Percentiles rank a stretch among this genome's conserved stretches.
Conservation (phyloP, 1,140 invertebrate genomes). For the Hyles euphorbiae region DNA sequence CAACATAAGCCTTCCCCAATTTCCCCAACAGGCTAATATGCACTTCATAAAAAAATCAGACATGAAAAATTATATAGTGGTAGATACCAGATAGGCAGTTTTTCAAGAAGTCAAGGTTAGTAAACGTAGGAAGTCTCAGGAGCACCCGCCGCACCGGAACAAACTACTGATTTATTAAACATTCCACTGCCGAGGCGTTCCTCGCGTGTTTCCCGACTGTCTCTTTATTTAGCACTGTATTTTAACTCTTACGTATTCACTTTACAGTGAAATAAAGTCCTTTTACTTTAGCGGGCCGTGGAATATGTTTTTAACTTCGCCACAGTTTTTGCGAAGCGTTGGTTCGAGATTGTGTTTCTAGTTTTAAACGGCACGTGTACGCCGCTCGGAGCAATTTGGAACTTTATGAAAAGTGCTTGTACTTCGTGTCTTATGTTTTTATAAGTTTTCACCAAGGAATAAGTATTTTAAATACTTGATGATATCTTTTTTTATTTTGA, state of each 20-base stretch:
- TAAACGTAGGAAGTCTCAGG: neutral
- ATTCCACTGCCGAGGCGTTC: slow-evolving; percentile 18
- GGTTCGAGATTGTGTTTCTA: neutral
- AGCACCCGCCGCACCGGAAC: slow-evolving; percentile 10
- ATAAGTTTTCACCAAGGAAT: too few relatives aligned
- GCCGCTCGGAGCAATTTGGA: too few relatives aligned
- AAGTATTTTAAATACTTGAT: too few relatives aligned
- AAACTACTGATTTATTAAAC: slow-evolving; percentile 23
- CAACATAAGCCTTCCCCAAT: too few relatives aligned
- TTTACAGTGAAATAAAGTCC: slow-evolving; percentile 9
- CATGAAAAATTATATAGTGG: too few relatives aligned
- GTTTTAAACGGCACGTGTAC: too few relatives aligned
- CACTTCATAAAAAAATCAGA: too few relatives aligned
- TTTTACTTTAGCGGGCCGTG: slow-evolving; percentile 1
- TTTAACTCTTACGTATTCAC: slow-evolving; percentile 13
- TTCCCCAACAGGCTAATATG: too few relatives aligned
- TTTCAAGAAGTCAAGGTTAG: slow-evolving; percentile 3
- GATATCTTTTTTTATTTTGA: too few relatives aligned
- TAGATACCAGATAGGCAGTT: neutral
- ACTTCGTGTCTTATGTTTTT: too few relatives aligned
- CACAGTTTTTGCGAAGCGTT: neutral
- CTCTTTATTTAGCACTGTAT: slow-evolving; percentile 21
- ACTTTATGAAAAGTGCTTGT: too few relatives aligned
- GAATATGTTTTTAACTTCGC: neutral
- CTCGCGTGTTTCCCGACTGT: slow-evolving; percentile 12